Conservation (phyloP, 2,888 invertebrate genomes). For the Rhyacophila evoluta region DNA sequence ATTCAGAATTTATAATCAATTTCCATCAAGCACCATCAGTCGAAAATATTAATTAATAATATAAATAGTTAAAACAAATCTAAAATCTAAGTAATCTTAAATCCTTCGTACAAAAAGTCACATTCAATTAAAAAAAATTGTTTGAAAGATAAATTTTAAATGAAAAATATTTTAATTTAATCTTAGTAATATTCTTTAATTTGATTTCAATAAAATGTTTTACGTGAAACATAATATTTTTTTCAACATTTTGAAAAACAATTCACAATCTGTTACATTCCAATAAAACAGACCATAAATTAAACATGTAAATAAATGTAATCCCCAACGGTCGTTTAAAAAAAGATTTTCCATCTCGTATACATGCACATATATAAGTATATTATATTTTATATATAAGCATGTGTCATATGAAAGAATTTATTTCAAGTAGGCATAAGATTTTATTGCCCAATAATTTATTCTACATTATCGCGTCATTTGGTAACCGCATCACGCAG, state of each 20-base stretch:
- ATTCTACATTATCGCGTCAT: slow-evolving; percentile 42
- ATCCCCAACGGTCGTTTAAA: slow-evolving; percentile 20
- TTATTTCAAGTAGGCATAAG: slow-evolving; percentile 37
- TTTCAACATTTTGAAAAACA: slow-evolving; percentile 1
- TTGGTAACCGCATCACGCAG: slow-evolving; percentile 12
- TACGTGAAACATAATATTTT: background rate
- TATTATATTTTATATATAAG: slow-evolving; percentile 15
- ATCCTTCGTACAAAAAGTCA: too few species aligned
- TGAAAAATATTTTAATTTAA: too few species aligned
- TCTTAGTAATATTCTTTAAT: background rate
- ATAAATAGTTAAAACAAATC: too few species aligned
- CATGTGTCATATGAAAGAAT: slow-evolving; percentile 31
- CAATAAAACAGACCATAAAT: slow-evolving; percentile 9
- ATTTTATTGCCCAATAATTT: slow-evolving; percentile 43
- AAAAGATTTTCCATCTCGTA: slow-evolving; percentile 12
- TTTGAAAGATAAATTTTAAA: too few species aligned
- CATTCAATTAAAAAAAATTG: too few species aligned
- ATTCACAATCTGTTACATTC: slow-evolving; percentile 22
- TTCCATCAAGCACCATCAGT: too few species aligned
- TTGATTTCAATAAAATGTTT: background rate
- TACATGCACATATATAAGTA: background rate
- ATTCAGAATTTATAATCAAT: too few species aligned
- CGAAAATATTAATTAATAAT: too few species aligned
- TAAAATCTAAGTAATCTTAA: too few species aligned
- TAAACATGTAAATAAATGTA: slow-evolving; percentile 13